phyloP scores from a whole-genome alignment of 2,113 vertebrate species.

The Polypterus bichir region DNA sequence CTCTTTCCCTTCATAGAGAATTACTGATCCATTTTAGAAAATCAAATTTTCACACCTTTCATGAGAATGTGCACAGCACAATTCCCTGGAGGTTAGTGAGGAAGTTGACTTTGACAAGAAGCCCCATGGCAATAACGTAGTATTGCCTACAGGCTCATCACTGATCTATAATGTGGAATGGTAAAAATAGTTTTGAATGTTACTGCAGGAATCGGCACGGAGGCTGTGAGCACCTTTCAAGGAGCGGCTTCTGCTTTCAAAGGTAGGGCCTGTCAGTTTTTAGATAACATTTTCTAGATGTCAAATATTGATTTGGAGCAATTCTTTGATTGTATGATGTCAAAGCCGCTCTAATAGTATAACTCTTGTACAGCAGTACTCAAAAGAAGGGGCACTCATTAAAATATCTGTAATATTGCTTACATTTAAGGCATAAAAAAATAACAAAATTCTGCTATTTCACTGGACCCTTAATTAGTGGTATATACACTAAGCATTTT shows the following conservation, averaged over 20 bases:
- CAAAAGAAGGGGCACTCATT: too few species aligned
- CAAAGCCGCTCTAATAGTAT: background rate
- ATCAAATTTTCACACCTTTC: constrained; percentile 99
- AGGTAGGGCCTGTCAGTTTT: background rate
- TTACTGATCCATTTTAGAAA: constrained; percentile 99
- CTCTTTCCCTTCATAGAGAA: constrained; percentile 85
- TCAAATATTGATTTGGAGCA: constrained; percentile 17
- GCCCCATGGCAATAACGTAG: constrained; percentile 44
- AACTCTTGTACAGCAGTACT: too few species aligned
- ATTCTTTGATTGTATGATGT: constrained; percentile 14
- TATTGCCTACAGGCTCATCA: constrained; percentile 46
- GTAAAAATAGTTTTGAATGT: constrained; percentile 57
- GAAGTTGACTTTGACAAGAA: constrained; percentile 82
- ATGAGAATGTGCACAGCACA: constrained; percentile 66
- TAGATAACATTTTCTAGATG: constrained; percentile 14
- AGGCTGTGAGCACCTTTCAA: constrained; percentile 7
- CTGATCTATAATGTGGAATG: constrained; percentile 57
- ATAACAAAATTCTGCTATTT: too few species aligned
- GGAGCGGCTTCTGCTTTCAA: constrained; percentile 9
- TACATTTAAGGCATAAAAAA: too few species aligned
- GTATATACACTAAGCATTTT: too few species aligned
- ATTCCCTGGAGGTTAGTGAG: constrained; percentile 63
- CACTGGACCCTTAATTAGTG: too few species aligned
- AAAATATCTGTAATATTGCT: too few species aligned
- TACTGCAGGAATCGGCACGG: constrained; percentile 3